Conservation (phyloP, 2,113 vertebrate genomes). For the Struthidea cinerea region DNA sequence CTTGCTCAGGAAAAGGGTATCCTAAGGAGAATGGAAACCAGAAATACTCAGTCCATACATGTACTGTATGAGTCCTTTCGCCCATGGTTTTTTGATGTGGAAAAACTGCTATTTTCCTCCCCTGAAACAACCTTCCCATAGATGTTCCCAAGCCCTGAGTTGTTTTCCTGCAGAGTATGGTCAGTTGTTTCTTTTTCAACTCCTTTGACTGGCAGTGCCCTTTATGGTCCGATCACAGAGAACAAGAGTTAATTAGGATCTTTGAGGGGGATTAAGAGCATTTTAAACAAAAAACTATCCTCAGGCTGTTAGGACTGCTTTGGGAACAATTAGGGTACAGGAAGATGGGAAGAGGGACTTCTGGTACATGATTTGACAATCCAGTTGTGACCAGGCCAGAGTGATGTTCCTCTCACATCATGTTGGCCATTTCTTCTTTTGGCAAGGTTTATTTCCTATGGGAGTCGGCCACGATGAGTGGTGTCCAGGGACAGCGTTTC, state of each 20-base stretch:
- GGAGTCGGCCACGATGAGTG: not conserved
- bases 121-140: not conserved
- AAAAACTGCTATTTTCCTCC: not conserved
- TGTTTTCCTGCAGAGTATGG: not conserved
- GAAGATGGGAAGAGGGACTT: not conserved
- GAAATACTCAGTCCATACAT: not conserved
- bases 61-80: not conserved
- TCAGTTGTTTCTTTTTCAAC: not conserved
- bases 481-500: not conserved
- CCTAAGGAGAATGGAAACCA: not conserved
- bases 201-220: not conserved
- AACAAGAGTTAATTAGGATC: not conserved
- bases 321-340: not conserved
- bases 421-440: not conserved
- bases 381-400: not conserved
- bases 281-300: not conserved
- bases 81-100: not conserved
- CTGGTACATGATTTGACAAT: not conserved
- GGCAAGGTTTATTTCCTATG: not conserved
- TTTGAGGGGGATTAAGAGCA: not conserved
- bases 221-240: fast-evolving
- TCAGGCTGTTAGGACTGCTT: not conserved
- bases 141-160: not conserved
- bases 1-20: not conserved
- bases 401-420: not conserved